Evolutionary conservation across 2,888 invertebrate species (phyloP).

Genomic region (Eupithecia insigniata): DNA sequence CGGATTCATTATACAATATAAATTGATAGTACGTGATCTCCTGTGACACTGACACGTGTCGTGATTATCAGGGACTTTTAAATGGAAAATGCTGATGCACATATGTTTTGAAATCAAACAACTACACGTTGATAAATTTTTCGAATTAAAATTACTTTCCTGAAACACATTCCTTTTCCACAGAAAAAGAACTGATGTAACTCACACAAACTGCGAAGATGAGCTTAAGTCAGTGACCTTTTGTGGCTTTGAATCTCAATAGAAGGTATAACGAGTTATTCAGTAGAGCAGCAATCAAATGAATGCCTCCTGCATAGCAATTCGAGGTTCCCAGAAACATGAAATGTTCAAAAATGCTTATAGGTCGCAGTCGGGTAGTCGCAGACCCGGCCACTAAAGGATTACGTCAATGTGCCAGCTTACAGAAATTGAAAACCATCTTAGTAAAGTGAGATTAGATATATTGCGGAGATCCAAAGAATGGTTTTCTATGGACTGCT

Average conservation of each 20-base stretch:
- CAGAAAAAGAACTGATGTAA: background rate
- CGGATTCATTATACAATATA: background rate
- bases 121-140: background rate
- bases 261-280: slow-evolving; percentile 6
- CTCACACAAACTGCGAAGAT: background rate
- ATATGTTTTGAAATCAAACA: background rate
- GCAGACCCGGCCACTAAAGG: slow-evolving; percentile 16
- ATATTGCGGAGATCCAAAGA: background rate
- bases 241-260: slow-evolving; percentile 12
- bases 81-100: background rate
- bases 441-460: background rate
- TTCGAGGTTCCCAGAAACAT: slow-evolving; percentile 6
- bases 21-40: slow-evolving; percentile 1
- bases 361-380: background rate
- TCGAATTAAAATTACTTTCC: background rate
- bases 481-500: background rate
- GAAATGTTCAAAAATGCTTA: slow-evolving; percentile 35
- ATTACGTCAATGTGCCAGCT: slow-evolving; percentile 12
- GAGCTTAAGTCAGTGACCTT: background rate
- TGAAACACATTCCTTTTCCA: background rate
- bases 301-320: slow-evolving; percentile 13
- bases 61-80: background rate
- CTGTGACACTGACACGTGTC: background rate
- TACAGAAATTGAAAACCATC: slow-evolving; percentile 1
- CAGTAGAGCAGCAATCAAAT: slow-evolving; percentile 6